These are phyloP conservation scores for Lordiphosa mommai DNA, from an alignment of 1,140 invertebrate genomes.

Conservation along the genomic window DNA sequence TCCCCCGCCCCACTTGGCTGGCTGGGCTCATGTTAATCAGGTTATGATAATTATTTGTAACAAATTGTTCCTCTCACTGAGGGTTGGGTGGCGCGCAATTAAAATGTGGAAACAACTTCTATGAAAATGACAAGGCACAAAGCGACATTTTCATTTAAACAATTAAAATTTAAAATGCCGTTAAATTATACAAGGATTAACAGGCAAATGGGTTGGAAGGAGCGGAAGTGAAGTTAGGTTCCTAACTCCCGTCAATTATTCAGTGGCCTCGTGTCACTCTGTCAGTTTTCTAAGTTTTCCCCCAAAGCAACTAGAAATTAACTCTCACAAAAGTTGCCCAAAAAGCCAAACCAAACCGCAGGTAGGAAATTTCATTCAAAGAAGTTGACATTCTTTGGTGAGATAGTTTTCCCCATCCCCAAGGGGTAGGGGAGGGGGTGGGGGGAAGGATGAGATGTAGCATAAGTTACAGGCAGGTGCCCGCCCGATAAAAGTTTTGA, in stretches of 20 bases:
- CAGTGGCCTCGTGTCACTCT: slow-evolving; percentile 61
- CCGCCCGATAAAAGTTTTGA: slow-evolving; percentile 65
- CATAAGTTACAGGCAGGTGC: slow-evolving; percentile 51
- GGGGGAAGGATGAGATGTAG: not conserved
- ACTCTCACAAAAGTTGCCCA: slow-evolving; percentile 28
- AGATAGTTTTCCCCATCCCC: slow-evolving; percentile 37
- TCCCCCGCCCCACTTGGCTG: slow-evolving; percentile 17
- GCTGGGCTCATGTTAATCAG: slow-evolving; percentile 78
- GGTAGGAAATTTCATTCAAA: slow-evolving; percentile 9
- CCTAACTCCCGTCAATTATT: slow-evolving; percentile 51
- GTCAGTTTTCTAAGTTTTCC: slow-evolving; percentile 30
- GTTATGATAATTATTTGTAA: slow-evolving; percentile 80
- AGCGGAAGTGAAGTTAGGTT: not conserved
- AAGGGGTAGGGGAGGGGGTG: not conserved
- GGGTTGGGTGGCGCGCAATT: slow-evolving; percentile 45
- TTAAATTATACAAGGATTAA: slow-evolving; percentile 79
- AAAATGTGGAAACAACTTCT: slow-evolving; percentile 65
- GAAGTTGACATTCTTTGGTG: slow-evolving; percentile 23
- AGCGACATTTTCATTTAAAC: slow-evolving; percentile 78
- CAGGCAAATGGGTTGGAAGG: slow-evolving; percentile 26
- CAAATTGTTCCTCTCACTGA: slow-evolving; percentile 60
- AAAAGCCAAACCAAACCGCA: slow-evolving; percentile 50
- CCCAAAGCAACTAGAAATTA: slow-evolving; percentile 12
- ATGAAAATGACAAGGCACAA: slow-evolving; percentile 68
- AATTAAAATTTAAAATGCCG: slow-evolving; percentile 79